A percentile compares a stretch with the other conserved stretches of the same genome.
Conservation (phyloP, 2,888 invertebrate species). For the Petrophora chlorosata region DNA sequence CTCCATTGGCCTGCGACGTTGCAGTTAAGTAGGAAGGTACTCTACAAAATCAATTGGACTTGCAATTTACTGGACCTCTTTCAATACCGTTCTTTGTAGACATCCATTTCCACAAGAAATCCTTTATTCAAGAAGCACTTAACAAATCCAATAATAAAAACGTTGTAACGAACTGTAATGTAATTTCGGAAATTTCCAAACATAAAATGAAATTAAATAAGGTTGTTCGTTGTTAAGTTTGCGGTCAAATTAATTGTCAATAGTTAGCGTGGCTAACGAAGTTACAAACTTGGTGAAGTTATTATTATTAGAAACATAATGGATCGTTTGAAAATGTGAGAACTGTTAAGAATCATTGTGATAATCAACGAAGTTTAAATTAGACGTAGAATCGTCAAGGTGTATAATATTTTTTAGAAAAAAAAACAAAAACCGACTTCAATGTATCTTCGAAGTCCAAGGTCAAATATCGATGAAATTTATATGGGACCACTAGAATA, state of each 20-base stretch:
- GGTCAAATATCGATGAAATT: too few relatives aligned
- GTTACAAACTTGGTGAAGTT: constrained; percentile 24
- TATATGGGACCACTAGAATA: too few relatives aligned
- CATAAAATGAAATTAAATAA: constrained; percentile 13
- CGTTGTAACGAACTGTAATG: too few relatives aligned
- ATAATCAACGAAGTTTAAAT: neutral
- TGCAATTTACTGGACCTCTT: constrained; percentile 13
- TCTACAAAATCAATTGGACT: constrained; percentile 23
- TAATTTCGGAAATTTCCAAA: constrained; percentile 10
- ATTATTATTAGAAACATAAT: constrained; percentile 31
- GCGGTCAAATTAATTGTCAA: constrained; percentile 31
- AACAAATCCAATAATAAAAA: neutral
- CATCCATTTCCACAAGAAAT: constrained; percentile 1
- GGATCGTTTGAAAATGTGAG: constrained; percentile 8
- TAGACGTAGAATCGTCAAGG: neutral
- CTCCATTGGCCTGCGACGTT: constrained; percentile 2
- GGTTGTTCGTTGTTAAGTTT: constrained; percentile 24
- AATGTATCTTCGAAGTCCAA: too few relatives aligned
- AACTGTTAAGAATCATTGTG: constrained; percentile 4
- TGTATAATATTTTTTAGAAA: too few relatives aligned
- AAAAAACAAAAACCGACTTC: too few relatives aligned
- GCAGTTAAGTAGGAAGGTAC: constrained; percentile 12
- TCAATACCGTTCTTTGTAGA: constrained; percentile 12
- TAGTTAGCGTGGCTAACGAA: constrained; percentile 25
- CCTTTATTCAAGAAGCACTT: neutral